Base-by-base conservation (phyloP, 2,888 invertebrate species). In the Geophilus truncorum region DNA sequence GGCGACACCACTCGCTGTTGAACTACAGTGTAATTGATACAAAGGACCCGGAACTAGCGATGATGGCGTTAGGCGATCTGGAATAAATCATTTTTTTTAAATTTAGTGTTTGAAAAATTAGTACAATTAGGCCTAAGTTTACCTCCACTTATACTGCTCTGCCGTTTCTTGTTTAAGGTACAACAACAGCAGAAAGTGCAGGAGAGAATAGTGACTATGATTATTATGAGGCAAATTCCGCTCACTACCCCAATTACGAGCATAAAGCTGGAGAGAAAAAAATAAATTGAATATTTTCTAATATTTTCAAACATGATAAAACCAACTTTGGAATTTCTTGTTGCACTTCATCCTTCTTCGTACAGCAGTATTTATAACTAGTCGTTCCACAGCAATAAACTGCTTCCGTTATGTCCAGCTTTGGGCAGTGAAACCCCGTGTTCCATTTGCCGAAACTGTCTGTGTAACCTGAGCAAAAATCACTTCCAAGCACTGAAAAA, bases 391-490 rank as follows among this genome's bases (percentile, higher is more conserved):
- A 87, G 83, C 87, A 87, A 83, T 85, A 87, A 3, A 86, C 86
- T 1, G 86, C 85, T 45, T 85, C 84, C 18, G 85, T 84, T 12
- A 85, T 84, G 36, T 86, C 86, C 77, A 84, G 83, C 18, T 84
- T 84, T 0, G 87, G 87, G 81, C 87, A 87, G 81, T 86, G 86
- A 83, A 87, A 87, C 0, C 87, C 87, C 7, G 85, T 86, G 82
- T 87, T 87, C 87, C 87, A 87, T 82, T 86, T 86, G 57, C 87
- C 87, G 79, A 85, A 85, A 34, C 84, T 84, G 83, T 87, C 87
- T 10, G 84, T 84, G 83, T 86, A 87, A 0, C 87, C 87, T 4
- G 87, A 85, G 82, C 87, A 87, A 83, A 85, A 87, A 62, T 87
- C 87, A 32, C 84, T 84, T n/a, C 86, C 86, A 79, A 87, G 82